Base-by-base conservation (phyloP, 2,888 invertebrate genomes). In the Hesperia comma region DNA sequence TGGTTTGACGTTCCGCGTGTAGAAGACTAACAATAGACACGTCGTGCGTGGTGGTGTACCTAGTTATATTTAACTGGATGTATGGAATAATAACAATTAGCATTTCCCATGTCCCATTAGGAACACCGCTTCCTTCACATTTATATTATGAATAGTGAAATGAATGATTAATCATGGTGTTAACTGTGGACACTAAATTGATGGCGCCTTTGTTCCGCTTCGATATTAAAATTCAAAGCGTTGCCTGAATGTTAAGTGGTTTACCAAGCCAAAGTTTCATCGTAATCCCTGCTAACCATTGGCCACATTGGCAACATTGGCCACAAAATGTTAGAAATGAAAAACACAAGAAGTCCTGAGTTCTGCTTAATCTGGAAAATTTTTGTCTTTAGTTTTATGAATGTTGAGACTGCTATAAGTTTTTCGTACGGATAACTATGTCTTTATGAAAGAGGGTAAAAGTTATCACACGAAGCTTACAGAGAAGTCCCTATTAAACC, bases 51-150 rank as follows among this genome's bases (percentile, higher is more conserved):
- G 26, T 15, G 12, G n/a, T n/a, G n/a, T n/a, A n/a, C n/a, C n/a
- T 40, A 12, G 41, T 62, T 55, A 49, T 57, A 49, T 49, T 49
- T 49, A 63, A 51, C 46, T 63, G 46, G 63, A 21, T 46, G 55
- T 43, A 15, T 56, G 21, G 26, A 63, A 63, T 57, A 63, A 51
- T 26, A 64, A 40, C 53, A 61, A 67, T 67, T 61, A 61, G 46
- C 54, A 32, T 67, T 61, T 67, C 68, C 71, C 67, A 58, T 46
- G 63, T 61, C 40, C 26, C 40, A 68, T 46, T 37, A 46, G 60
- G 26, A 60, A 12, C 21, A 15, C 32, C 63, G 61, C 63, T 71
- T 71, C 68, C 68, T 67, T 60, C 41, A 49, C 26, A 61, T 69
- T 69, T 67, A 67, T 67, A 70, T 8, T 66, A 56, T n/a, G n/a